phyloP scores from a whole-genome alignment of 2,797 vertebrate species.

The Hippoglossus hippoglossus region DNA sequence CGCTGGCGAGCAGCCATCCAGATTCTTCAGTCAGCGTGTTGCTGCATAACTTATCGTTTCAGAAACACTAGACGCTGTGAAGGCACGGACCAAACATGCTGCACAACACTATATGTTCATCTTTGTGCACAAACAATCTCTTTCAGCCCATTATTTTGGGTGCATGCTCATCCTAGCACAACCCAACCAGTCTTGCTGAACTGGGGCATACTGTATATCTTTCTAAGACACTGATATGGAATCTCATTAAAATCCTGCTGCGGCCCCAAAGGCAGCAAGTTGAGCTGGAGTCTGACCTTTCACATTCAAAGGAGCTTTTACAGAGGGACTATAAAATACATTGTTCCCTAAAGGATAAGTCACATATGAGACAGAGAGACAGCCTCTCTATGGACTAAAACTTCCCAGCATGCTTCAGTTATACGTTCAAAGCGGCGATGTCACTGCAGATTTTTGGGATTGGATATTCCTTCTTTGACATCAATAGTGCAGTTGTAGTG shows the following conservation, averaged over 20 bases:
- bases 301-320: constrained; percentile 23
- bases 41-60: constrained; percentile 29
- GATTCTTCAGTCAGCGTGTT: constrained; percentile 31
- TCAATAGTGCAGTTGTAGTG: not conserved
- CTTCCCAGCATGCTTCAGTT: not conserved
- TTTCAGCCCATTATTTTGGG: not conserved
- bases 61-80: constrained; percentile 12
- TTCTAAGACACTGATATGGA: constrained; percentile 17
- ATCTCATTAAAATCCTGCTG: constrained; percentile 12
- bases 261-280: not conserved
- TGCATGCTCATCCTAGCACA: constrained; percentile 3
- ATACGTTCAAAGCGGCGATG: not conserved
- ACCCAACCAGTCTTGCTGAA: constrained; percentile 6
- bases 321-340: not conserved
- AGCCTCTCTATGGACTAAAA: not conserved
- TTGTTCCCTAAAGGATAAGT: constrained; percentile 9
- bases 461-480: constrained; percentile 1
- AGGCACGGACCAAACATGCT: constrained; percentile 8
- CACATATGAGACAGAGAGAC: constrained; percentile 9
- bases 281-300: constrained; percentile 27
- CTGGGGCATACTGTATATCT: constrained; percentile 10
- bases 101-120: not conserved
- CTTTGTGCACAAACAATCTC: not conserved
- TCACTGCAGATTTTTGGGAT: constrained; percentile 16
- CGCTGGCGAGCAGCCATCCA: constrained; percentile 38